These are phyloP conservation scores for Garrulus glandarius DNA, from an alignment of 2,797 vertebrate genomes.

Conservation along the genomic window DNA sequence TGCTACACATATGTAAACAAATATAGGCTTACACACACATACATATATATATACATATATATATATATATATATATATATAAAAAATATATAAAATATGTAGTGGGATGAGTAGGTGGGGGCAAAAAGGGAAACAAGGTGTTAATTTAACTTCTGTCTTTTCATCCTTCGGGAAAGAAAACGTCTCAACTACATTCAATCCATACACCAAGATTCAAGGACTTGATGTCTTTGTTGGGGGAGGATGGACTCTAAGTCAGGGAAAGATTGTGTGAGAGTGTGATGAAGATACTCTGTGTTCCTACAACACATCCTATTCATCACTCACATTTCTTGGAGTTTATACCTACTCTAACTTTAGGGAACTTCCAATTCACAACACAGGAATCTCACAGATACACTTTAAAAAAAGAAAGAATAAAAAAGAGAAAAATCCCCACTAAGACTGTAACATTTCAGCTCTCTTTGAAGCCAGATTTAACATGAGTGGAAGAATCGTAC, in stretches of 20 bases:
- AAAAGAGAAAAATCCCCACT: not conserved
- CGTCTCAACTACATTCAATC: not conserved
- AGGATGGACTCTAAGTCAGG: not conserved
- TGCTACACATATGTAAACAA: not conserved
- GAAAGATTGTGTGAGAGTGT: not conserved
- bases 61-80: rapidly evolving
- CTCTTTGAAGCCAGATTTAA: conserved; percentile 68
- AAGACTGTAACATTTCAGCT: conserved; percentile 64
- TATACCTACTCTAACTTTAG: not conserved
- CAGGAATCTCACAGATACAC: not conserved
- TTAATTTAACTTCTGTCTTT: not conserved
- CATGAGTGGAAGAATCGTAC: conserved; percentile 73
- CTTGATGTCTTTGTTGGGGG: not conserved
- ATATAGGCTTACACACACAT: not conserved
- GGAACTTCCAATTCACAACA: conserved; percentile 3
- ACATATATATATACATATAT: rapidly evolving
- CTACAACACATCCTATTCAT: not conserved
- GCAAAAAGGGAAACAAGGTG: not conserved
- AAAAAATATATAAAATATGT: not conserved
- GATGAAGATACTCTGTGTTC: not conserved
- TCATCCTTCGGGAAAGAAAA: not conserved
- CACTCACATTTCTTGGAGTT: not conserved
- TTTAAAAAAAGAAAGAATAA: not conserved
- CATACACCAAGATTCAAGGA: not conserved
- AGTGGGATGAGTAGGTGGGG: not conserved